Evolutionary conservation across 1,140 invertebrate species (phyloP).

Genomic region (Cyphomyrmex costatus): DNA sequence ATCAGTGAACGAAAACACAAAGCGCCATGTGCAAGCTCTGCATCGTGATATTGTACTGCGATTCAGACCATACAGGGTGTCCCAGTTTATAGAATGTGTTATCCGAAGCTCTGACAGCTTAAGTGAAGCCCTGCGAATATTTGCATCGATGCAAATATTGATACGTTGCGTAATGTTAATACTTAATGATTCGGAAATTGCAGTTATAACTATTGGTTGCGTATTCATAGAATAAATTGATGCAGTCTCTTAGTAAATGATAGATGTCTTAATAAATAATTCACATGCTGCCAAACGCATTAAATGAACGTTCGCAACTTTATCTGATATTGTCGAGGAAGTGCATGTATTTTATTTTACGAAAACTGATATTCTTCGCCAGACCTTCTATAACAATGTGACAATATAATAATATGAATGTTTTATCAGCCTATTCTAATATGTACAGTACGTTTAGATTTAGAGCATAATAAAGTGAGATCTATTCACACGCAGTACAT

Average conservation of each 20-base stretch:
- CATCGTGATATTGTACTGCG: constrained; percentile 52
- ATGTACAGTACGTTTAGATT: constrained; percentile 36
- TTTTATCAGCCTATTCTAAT: constrained; percentile 2
- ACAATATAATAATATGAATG: not conserved
- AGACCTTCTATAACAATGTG: not conserved
- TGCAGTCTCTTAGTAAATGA: constrained; percentile 13
- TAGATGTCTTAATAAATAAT: constrained; percentile 9
- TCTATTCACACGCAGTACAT: constrained; percentile 53
- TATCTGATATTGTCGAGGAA: not conserved
- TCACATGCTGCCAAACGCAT: not conserved
- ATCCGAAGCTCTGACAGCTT: constrained; percentile 51
- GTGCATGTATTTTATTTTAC: not conserved
- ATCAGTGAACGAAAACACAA: constrained; percentile 59
- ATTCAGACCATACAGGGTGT: constrained; percentile 48
- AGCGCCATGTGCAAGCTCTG: constrained; percentile 39
- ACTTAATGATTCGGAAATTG: constrained; percentile 44
- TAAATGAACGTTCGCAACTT: not conserved
- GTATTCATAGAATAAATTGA: constrained; percentile 15
- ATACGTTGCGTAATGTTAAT: constrained; percentile 26
- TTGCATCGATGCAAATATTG: constrained; percentile 49
- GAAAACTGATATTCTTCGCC: not conserved
- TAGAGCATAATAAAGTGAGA: constrained; percentile 42
- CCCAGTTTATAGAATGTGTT: constrained; percentile 54
- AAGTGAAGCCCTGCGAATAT: constrained; percentile 47
- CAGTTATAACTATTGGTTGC: constrained; percentile 22